Percentiles rank a stretch among this genome's conserved stretches.
Evolutionary conservation across 2,888 invertebrate species (phyloP).

Genomic region (Odontothrips loti): DNA sequence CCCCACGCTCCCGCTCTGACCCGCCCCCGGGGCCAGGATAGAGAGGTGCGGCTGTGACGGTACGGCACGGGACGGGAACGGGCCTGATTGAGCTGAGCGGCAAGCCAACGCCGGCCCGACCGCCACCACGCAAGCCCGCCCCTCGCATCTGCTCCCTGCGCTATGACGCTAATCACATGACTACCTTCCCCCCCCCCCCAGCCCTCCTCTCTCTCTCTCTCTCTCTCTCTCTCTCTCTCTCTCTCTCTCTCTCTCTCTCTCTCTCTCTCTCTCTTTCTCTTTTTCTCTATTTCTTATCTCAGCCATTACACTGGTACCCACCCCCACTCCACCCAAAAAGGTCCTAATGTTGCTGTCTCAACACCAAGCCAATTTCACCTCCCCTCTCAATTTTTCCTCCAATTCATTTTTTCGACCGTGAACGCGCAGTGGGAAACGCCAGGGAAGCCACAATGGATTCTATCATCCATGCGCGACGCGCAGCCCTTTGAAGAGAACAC

Average conservation of each 20-base stretch:
- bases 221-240: slow-evolving; percentile 1
- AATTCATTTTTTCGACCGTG: too few relatives aligned
- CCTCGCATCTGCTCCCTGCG: neutral
- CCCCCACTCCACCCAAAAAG: too few relatives aligned
- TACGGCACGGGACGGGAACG: neutral
- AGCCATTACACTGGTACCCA: too few relatives aligned
- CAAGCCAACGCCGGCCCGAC: neutral
- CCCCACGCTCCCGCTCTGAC: neutral
- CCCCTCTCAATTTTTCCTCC: too few relatives aligned
- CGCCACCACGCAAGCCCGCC: neutral
- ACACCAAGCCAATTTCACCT: too few relatives aligned
- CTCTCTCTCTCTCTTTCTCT: neutral
- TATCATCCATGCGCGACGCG: too few relatives aligned
- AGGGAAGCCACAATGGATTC: too few relatives aligned
- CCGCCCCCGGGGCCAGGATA: neutral
- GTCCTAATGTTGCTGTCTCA: too few relatives aligned
- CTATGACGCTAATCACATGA: neutral
- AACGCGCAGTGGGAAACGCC: too few relatives aligned
- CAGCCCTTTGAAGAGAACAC: too few relatives aligned
- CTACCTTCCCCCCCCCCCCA: too few relatives aligned
- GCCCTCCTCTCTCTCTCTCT: neutral
- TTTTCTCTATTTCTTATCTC: neutral
- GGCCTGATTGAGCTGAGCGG: neutral
- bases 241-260: neutral
- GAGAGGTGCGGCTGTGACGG: neutral